A percentile compares a stretch with the other conserved stretches of the same genome.
Evolutionary conservation across 2,113 vertebrate species (phyloP).

Genomic region (Caloenas nicobarica): DNA sequence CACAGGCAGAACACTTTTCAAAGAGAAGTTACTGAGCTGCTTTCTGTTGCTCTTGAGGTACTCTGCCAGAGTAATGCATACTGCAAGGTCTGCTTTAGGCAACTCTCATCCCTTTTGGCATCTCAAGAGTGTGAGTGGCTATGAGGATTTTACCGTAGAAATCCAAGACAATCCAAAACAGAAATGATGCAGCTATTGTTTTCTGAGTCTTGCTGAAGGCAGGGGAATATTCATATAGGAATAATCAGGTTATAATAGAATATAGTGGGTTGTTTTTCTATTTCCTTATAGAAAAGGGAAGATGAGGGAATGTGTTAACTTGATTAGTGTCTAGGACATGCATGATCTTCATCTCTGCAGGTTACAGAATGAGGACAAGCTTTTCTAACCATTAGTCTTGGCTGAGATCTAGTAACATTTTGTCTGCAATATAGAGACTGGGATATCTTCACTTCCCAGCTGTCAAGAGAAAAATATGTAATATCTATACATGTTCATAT

Average conservation of each 20-base stretch:
- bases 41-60: neutral
- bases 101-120: neutral
- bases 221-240: neutral
- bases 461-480: neutral
- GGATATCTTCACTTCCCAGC: neutral
- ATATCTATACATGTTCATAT: neutral
- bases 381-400: neutral
- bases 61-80: neutral
- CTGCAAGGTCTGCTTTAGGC: neutral
- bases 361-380: neutral
- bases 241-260: neutral
- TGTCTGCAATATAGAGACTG: neutral
- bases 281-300: neutral
- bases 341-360: neutral
- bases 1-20: neutral
- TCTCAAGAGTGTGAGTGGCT: neutral
- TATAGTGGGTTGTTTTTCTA: neutral
- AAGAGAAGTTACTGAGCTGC: neutral
- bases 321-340: neutral
- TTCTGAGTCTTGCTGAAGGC: neutral
- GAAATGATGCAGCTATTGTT: neutral
- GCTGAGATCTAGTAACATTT: neutral
- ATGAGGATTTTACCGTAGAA: neutral
- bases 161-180: neutral
- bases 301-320: neutral